Base-by-base conservation (phyloP, 2,888 invertebrate species). In the Lampropteryx suffumata region DNA sequence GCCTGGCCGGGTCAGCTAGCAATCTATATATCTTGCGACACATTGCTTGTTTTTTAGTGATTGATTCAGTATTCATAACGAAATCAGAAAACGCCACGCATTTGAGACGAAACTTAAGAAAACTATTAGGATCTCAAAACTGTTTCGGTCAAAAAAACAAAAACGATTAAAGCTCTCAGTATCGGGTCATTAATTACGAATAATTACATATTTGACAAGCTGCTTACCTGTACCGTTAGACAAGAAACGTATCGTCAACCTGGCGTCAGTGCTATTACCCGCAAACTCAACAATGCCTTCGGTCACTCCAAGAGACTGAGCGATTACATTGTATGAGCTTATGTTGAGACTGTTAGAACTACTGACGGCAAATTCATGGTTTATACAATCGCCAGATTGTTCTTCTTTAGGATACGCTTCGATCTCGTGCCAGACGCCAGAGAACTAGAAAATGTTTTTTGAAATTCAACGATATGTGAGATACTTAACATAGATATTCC, bases 351-450 rank as follows among this genome's bases (percentile, higher is more conserved):
- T 48, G 7, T 53, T 56, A 6, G 2, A 5, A 8, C 12, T 11
- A 0, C 40, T 42, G 9, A 40, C 9, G 1, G 52, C 44, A 42
- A 72, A 68, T 3, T 58, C 55, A 11, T 71, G 69, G 39, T 66
- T 66, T 30, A 65, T 49, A 12, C 74, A 74, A 3, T 65, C 50
- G 1, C 75, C 76, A 1, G 54, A 43, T 50, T 68, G 69, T 12
- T 65, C 56, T 3, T 50, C 59, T 29, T 67, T 61, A 0, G 69
- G 67, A 26, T 73, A 73, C 0, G 68, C 51, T 46, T 68, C 58
- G 26, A 71, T 59, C 42, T 70, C 67, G 40, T 65, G 55, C 73
- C 73, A 73, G 4, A 54, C 21, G 3, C 68, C 69, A 36, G 55
- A 46, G 53, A 65, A 64, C 68, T 65, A 41, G 21, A 40, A 27